Conservation (phyloP, 2,113 vertebrate genomes). For the Motacilla alba region DNA sequence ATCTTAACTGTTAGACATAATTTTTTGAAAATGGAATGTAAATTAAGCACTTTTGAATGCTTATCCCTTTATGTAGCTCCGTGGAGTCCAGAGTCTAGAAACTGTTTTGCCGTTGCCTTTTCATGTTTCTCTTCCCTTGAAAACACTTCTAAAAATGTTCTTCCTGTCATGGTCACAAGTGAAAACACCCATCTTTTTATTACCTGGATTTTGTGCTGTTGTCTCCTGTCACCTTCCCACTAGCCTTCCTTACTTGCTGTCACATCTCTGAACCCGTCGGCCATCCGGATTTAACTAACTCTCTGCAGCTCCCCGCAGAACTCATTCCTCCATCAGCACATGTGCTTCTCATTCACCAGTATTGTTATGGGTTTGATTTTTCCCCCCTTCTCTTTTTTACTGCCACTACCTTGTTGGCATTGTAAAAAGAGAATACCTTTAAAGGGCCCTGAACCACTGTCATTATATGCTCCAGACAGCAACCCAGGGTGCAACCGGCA, state of each 20-base stretch:
- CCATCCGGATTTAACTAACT: neutral
- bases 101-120: neutral
- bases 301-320: neutral
- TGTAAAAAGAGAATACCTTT: conserved; percentile 49
- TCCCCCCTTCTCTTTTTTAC: neutral
- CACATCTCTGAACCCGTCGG: neutral
- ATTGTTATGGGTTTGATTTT: neutral
- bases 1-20: neutral
- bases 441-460: conserved; percentile 35
- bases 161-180: neutral
- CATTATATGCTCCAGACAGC: conserved; percentile 42
- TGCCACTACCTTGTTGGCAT: conserved; percentile 56
- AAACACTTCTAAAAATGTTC: neutral
- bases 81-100: neutral
- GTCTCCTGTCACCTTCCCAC: neutral
- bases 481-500: conserved; percentile 44
- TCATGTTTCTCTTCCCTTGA: neutral
- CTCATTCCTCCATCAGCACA: conserved; percentile 27
- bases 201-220: neutral
- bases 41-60: neutral
- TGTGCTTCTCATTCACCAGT: conserved; percentile 55
- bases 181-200: neutral
- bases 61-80: neutral
- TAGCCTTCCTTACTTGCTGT: neutral
- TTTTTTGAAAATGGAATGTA: conserved; percentile 11